A percentile compares a stretch with the other conserved stretches of the same genome.
Evolutionary conservation across 2,888 invertebrate genomes (phyloP).

Genomic region (Rotaria macrura): DNA sequence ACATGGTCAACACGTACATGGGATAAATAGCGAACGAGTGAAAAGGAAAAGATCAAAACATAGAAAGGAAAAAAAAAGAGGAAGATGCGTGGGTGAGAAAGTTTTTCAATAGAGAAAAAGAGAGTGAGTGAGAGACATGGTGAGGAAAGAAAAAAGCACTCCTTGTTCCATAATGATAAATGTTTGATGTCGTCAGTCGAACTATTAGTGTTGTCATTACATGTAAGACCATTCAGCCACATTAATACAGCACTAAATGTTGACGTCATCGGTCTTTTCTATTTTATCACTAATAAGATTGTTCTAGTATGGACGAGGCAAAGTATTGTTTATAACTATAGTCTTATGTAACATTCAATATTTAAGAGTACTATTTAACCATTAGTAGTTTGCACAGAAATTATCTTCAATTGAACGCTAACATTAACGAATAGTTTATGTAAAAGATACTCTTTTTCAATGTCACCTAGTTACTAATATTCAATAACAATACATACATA

Average conservation of each 20-base stretch:
- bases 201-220: not conserved
- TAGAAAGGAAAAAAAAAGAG: not conserved
- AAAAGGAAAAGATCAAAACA: not conserved
- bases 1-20: not conserved
- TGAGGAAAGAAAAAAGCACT: not conserved
- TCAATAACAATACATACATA: not conserved
- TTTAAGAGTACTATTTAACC: not conserved
- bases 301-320: not conserved
- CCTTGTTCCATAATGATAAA: not conserved
- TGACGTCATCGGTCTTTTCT: not conserved
- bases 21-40: not conserved
- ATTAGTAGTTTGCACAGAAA: too few relatives aligned
- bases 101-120: not conserved
- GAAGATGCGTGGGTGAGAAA: not conserved
- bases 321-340: too few relatives aligned
- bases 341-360: not conserved
- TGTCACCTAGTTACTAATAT: not conserved
- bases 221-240: not conserved
- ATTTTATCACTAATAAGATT: not conserved
- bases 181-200: not conserved
- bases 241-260: not conserved
- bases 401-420: too few relatives aligned
- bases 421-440: too few relatives aligned
- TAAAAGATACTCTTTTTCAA: too few relatives aligned
- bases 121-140: not conserved